Evolutionary conservation across 2,888 invertebrate species (phyloP).

Genomic region (Abrostola triplasia): DNA sequence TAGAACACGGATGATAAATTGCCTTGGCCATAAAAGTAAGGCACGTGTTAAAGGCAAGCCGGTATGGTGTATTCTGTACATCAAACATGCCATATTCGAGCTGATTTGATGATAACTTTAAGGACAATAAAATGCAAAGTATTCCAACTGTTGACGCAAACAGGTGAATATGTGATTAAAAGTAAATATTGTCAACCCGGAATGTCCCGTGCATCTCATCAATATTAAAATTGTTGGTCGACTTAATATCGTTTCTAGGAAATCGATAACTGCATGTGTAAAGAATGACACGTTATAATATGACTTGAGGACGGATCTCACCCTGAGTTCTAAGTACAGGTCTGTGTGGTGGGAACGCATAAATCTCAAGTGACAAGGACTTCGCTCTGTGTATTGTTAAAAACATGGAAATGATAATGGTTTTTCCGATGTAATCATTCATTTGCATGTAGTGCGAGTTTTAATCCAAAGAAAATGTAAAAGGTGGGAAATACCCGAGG

Average conservation of each 20-base stretch:
- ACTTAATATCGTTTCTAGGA: conserved; percentile 69
- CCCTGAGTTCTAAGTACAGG: conserved; percentile 42
- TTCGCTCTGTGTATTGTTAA: conserved; percentile 65
- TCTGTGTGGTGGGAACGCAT: conserved; percentile 80
- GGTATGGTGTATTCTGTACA: conserved; percentile 25
- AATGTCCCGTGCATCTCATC: conserved; percentile 63
- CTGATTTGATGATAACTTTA: conserved; percentile 25
- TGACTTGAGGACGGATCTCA: conserved; percentile 50
- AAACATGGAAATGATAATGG: conserved; percentile 62
- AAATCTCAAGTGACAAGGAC: conserved; percentile 79
- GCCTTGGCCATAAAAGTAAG: conserved; percentile 60
- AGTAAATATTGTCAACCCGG: conserved; percentile 64
- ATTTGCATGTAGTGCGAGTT: conserved; percentile 60
- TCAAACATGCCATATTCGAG: not conserved
- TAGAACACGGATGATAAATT: conserved; percentile 61
- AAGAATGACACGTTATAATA: conserved; percentile 69
- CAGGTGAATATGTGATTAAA: conserved; percentile 26
- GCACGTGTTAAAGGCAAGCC: conserved; percentile 55
- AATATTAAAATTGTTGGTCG: conserved; percentile 65
- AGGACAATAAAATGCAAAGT: conserved; percentile 11
- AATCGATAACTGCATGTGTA: conserved; percentile 67
- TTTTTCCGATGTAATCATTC: conserved; percentile 64
- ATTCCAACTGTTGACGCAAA: not conserved
- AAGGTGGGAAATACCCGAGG: conserved; percentile 51
- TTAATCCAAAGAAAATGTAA: conserved; percentile 37